Conservation (phyloP, 2,797 vertebrate genomes). For the Xyrichtys novacula region DNA sequence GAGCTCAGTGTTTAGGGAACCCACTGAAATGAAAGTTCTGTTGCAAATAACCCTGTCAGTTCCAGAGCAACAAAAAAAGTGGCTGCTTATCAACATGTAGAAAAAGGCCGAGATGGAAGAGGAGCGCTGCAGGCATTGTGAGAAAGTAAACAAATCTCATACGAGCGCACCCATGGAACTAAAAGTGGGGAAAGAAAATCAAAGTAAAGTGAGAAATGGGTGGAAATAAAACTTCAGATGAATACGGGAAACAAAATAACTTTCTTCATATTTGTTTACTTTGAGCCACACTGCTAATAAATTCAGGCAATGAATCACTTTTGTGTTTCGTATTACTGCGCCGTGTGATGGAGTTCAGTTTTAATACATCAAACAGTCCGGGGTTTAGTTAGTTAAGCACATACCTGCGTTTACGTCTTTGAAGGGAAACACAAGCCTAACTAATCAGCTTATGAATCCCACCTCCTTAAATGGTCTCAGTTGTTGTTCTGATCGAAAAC, state of each 20-base stretch:
- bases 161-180: slow-evolving; percentile 56
- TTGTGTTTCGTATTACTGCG: slow-evolving; percentile 10
- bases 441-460: slow-evolving; percentile 5
- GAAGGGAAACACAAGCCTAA: slow-evolving; percentile 8
- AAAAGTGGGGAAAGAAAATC: slow-evolving; percentile 39
- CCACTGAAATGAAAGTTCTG: slow-evolving; percentile 42
- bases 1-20: slow-evolving; percentile 54
- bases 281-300: slow-evolving; percentile 33
- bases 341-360: slow-evolving; percentile 32
- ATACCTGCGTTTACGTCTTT: background rate
- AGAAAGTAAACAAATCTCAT: slow-evolving; percentile 64
- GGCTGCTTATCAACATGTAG: slow-evolving; percentile 55
- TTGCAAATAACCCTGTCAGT: slow-evolving; percentile 53
- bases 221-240: slow-evolving; percentile 59
- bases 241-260: slow-evolving; percentile 45
- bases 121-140: slow-evolving; percentile 59
- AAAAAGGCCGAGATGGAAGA: slow-evolving; percentile 57
- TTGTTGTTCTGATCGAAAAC: background rate
- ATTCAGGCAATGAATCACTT: slow-evolving; percentile 41
- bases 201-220: slow-evolving; percentile 42
- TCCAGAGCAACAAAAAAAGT: slow-evolving; percentile 28
- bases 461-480: too few species aligned
- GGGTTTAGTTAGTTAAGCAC: slow-evolving; percentile 31
- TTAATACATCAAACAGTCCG: background rate
- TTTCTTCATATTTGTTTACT: slow-evolving; percentile 52